Conservation (phyloP, 2,113 vertebrate genomes). For the Athene noctua region DNA sequence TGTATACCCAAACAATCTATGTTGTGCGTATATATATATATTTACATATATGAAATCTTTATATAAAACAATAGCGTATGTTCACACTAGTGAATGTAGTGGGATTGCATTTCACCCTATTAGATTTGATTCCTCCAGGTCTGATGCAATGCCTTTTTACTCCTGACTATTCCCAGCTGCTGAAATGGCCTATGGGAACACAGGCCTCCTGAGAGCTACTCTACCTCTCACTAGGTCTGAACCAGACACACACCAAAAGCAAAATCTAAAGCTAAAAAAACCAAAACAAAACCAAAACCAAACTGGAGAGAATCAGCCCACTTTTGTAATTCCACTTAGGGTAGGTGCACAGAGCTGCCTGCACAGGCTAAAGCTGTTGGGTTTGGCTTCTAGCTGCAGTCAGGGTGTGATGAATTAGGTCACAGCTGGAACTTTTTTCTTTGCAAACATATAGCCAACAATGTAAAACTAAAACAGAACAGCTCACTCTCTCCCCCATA, state of each 20-base stretch:
- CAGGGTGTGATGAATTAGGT: background rate
- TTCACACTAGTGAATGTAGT: background rate
- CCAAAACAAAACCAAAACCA: background rate
- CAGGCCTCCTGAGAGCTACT: background rate
- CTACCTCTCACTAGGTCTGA: background rate
- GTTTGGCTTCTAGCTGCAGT: background rate
- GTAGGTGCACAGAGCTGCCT: background rate
- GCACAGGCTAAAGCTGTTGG: background rate
- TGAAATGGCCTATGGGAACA: background rate
- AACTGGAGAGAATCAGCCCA: background rate
- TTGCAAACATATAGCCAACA: background rate
- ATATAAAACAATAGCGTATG: background rate
- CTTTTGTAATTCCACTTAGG: background rate
- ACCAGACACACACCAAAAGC: background rate
- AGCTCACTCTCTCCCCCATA: background rate
- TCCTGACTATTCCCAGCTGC: background rate
- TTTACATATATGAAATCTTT: background rate
- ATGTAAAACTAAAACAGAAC: background rate
- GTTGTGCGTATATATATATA: too few species aligned
- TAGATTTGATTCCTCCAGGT: background rate
- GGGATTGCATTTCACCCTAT: background rate
- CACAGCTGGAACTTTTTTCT: background rate
- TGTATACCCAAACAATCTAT: background rate
- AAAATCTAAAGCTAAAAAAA: background rate
- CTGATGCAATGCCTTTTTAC: background rate